Percentiles rank a stretch among this genome's conserved stretches.
These are phyloP conservation scores for Nasalis larvatus DNA, from an alignment of 2,113 vertebrate species.

Conservation along the genomic window DNA sequence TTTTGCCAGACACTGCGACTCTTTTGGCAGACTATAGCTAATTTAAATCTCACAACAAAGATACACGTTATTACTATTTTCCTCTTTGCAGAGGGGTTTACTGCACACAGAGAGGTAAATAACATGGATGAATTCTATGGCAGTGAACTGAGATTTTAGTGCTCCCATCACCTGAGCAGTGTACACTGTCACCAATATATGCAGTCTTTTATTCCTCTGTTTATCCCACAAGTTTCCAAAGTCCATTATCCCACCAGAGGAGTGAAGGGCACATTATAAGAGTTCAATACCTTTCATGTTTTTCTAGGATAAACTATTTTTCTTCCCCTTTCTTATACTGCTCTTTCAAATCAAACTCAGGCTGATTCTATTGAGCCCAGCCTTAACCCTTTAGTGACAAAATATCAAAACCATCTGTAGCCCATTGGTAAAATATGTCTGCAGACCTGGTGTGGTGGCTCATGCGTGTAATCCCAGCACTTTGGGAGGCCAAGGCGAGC, in stretches of 20 bases:
- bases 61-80: background rate
- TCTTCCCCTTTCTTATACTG: background rate
- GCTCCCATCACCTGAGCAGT: too few species aligned
- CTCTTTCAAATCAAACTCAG: background rate
- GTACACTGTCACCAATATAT: too few species aligned
- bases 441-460: too few species aligned
- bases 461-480: too few species aligned
- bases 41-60: background rate
- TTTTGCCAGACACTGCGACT: fast-evolving
- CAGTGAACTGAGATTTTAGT: too few species aligned
- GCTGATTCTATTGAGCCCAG: background rate
- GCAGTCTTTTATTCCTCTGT: too few species aligned
- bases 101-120: background rate
- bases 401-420: background rate
- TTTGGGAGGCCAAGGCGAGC: too few species aligned
- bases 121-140: background rate
- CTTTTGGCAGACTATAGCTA: background rate
- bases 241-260: too few species aligned
- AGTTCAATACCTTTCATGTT: background rate
- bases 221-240: too few species aligned
- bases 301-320: background rate
- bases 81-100: background rate
- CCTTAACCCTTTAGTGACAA: background rate
- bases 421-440: background rate
- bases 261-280: background rate